A percentile compares a stretch with the other conserved stretches of the same genome.
These are phyloP conservation scores for Pseudocheirus occidentalis DNA, from an alignment of 2,797 vertebrate species.

Conservation along the genomic window DNA sequence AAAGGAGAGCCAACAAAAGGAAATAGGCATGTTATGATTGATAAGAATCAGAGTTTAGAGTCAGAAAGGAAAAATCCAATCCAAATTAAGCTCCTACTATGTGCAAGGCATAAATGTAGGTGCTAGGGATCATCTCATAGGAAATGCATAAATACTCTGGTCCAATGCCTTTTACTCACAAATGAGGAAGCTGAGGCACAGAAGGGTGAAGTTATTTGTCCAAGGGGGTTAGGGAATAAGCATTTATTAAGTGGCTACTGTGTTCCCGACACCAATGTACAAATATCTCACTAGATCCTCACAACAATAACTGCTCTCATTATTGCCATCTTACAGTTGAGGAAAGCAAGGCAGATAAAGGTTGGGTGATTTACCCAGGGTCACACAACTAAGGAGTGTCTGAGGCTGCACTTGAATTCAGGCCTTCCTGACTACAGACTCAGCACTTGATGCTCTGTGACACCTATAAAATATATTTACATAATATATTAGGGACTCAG, in stretches of 20 bases:
- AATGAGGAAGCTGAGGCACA: background rate
- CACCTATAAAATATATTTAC: background rate
- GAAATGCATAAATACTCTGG: background rate
- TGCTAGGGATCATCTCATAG: background rate
- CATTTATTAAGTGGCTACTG: background rate
- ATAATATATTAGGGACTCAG: background rate
- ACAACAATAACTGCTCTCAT: background rate
- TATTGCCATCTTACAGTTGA: background rate
- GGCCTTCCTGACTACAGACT: background rate
- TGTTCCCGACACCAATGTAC: background rate
- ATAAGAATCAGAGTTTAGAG: constrained; percentile 37
- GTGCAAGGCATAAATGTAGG: background rate
- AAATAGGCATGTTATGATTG: constrained; percentile 36
- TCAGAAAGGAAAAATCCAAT: background rate
- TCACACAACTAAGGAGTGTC: background rate
- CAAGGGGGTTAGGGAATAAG: background rate
- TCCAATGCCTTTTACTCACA: constrained; percentile 5
- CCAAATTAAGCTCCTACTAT: background rate
- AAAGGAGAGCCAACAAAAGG: constrained; percentile 38
- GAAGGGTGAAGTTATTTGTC: background rate
- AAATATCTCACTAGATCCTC: background rate
- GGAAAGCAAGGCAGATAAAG: background rate
- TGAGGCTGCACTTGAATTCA: background rate
- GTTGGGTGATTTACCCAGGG: background rate
- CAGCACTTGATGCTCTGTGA: background rate